phyloP scores from a whole-genome alignment of 2,797 vertebrate species.

The Paguma larvata region DNA sequence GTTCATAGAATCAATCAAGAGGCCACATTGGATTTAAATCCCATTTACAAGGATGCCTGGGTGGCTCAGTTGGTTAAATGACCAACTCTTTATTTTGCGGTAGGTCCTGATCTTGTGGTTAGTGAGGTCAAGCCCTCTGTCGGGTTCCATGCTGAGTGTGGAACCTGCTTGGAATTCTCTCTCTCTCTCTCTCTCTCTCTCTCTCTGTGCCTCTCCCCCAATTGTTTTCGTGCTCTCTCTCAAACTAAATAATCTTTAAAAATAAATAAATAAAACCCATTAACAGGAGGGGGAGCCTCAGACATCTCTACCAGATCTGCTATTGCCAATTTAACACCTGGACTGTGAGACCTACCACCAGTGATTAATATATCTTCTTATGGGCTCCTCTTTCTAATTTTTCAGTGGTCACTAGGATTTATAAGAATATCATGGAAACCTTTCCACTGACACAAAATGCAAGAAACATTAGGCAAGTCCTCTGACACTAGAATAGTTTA shows the following conservation, averaged over 20 bases:
- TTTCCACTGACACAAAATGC: background rate
- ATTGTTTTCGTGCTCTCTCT: too few relatives aligned
- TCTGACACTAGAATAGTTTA: background rate
- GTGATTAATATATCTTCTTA: background rate
- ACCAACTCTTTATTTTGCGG: too few relatives aligned
- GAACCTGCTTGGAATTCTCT: too few relatives aligned
- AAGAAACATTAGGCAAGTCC: background rate
- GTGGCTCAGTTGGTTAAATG: too few relatives aligned
- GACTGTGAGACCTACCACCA: background rate
- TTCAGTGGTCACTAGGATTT: background rate
- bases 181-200: too few relatives aligned
- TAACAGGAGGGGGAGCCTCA: background rate
- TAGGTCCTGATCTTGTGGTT: too few relatives aligned
- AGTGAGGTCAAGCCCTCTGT: too few relatives aligned
- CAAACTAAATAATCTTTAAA: too few relatives aligned
- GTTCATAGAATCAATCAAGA: slow-evolving; percentile 20
- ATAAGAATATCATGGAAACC: background rate
- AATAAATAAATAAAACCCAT: background rate
- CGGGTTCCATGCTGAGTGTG: too few relatives aligned
- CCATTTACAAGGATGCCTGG: background rate
- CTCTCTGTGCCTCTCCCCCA: too few relatives aligned
- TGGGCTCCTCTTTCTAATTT: background rate
- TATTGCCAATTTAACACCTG: background rate
- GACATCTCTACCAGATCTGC: background rate
- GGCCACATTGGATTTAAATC: background rate